Percentiles rank a stretch among this genome's conserved stretches.
phyloP scores from a whole-genome alignment of 2,888 invertebrate genomes.

The Conomelus anceps region DNA sequence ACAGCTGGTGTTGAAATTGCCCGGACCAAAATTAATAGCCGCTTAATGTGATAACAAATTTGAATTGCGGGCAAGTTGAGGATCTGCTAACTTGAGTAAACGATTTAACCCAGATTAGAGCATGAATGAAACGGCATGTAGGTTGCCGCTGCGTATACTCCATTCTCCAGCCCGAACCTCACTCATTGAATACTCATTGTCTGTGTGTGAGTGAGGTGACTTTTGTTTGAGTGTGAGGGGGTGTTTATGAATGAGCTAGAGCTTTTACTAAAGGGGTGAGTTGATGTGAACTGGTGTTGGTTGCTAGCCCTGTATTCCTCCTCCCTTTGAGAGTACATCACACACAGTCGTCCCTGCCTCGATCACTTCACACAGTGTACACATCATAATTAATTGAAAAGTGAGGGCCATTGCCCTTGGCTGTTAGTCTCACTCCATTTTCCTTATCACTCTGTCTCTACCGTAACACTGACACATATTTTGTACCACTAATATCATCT shows the following conservation, averaged over 20 bases:
- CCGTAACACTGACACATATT: neutral
- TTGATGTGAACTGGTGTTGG: neutral
- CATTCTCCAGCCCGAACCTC: neutral
- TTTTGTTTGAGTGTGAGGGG: neutral
- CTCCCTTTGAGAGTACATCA: neutral
- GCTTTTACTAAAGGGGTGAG: neutral
- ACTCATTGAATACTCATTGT: neutral
- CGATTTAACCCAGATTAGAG: neutral
- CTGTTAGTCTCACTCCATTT: neutral
- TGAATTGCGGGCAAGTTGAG: neutral
- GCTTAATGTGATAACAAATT: neutral
- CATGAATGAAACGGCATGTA: neutral
- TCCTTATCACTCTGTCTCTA: no score
- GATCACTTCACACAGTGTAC: neutral
- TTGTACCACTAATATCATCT: neutral
- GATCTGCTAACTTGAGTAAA: neutral
- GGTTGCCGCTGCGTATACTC: neutral
- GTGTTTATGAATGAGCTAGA: neutral
- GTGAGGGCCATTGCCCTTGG: neutral
- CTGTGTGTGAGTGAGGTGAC: neutral
- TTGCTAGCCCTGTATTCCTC: neutral
- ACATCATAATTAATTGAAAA: neutral
- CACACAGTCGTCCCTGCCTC: neutral
- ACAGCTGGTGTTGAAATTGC: neutral
- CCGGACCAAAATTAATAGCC: neutral